These are phyloP conservation scores for Schizopygopsis pylzovi DNA, from an alignment of 2,797 vertebrate genomes.

Conservation along the genomic window DNA sequence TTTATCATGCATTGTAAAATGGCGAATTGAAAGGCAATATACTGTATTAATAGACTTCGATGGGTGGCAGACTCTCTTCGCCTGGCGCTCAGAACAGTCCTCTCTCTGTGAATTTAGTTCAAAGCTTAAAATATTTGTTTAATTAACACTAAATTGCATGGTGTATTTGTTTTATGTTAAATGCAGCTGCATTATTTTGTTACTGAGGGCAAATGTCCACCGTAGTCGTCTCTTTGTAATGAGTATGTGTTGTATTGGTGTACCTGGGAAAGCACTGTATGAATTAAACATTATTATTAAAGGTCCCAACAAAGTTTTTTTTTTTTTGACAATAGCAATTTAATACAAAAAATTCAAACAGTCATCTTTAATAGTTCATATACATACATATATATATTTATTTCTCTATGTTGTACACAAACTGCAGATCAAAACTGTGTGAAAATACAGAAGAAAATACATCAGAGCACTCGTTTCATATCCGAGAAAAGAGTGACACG, in stretches of 20 bases:
- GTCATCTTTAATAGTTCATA: slow-evolving; percentile 75
- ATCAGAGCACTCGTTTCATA: slow-evolving; percentile 57
- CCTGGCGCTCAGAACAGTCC: no score
- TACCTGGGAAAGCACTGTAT: no score
- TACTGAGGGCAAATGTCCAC: no score
- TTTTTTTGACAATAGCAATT: slow-evolving; percentile 77
- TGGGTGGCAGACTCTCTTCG: no score
- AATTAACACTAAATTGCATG: no score
- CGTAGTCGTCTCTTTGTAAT: no score
- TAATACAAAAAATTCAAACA: slow-evolving; percentile 80
- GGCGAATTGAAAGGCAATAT: neutral
- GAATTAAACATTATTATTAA: neutral
- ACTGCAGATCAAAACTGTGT: slow-evolving; percentile 70
- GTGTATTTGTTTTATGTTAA: no score
- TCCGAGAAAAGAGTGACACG: slow-evolving; percentile 65
- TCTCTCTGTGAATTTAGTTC: no score
- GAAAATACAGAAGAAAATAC: slow-evolving; percentile 67
- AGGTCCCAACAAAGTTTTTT: neutral
- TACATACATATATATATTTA: slow-evolving; percentile 76
- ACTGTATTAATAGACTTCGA: neutral
- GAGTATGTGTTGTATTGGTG: no score
- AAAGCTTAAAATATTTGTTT: no score
- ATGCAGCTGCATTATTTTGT: no score
- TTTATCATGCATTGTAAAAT: neutral
- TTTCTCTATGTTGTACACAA: slow-evolving; percentile 75